phyloP scores from a whole-genome alignment of 2,888 invertebrate genomes.

The Mayetiola destructor region DNA sequence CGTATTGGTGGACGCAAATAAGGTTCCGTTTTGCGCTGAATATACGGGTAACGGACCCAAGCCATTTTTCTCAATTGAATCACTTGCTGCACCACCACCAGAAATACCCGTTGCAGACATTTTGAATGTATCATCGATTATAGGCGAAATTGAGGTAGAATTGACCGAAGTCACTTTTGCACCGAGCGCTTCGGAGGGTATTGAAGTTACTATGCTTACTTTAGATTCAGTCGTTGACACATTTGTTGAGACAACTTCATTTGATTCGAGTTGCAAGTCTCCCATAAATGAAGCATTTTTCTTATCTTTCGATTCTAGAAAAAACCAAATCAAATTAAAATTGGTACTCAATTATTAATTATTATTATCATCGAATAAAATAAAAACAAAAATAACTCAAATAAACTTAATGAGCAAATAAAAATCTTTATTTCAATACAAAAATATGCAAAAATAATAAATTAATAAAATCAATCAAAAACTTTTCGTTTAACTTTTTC shows the following conservation, averaged over 20 bases:
- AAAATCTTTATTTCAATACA: too few species aligned
- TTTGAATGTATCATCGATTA: slow-evolving; percentile 18
- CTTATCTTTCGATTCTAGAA: too few species aligned
- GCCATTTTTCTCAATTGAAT: background rate
- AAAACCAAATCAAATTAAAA: background rate
- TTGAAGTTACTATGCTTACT: background rate
- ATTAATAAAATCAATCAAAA: too few species aligned
- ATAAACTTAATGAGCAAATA: background rate
- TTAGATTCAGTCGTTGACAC: background rate
- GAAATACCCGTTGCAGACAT: background rate
- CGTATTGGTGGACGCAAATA: background rate
- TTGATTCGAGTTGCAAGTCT: background rate
- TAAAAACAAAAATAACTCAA: too few species aligned
- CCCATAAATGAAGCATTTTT: background rate
- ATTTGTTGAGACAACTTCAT: background rate
- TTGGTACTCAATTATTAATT: background rate
- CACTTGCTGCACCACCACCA: background rate
- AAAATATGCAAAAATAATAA: background rate
- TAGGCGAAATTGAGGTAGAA: slow-evolving; percentile 12
- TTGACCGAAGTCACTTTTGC: background rate
- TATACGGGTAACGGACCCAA: background rate
- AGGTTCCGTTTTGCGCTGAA: background rate
- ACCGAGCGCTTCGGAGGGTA: background rate
- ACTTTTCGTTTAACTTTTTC: too few species aligned
- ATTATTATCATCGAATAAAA: background rate